These are phyloP conservation scores for Ailuropoda melanoleuca DNA, from an alignment of 2,113 vertebrate genomes.

Conservation along the genomic window DNA sequence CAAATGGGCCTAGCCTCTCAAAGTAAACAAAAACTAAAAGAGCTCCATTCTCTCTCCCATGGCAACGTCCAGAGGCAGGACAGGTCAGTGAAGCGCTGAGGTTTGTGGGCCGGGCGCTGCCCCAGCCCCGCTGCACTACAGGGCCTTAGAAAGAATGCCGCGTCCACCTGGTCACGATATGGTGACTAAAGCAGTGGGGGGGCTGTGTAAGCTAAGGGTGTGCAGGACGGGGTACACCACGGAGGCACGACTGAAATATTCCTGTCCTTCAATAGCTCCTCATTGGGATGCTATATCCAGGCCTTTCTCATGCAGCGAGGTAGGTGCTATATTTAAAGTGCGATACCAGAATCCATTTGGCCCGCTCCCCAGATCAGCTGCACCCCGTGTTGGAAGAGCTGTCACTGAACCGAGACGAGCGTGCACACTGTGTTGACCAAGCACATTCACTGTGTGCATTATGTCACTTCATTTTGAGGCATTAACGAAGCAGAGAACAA, in stretches of 20 bases:
- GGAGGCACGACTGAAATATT: background rate
- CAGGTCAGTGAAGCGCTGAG: background rate
- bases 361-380: accelerated
- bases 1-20: background rate
- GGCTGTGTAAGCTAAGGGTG: background rate
- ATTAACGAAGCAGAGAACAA: background rate
- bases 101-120: background rate
- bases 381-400: background rate
- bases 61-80: background rate
- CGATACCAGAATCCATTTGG: background rate
- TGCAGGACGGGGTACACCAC: background rate
- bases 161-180: background rate
- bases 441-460: background rate
- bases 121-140: too few relatives aligned
- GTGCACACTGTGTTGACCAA: background rate
- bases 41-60: background rate
- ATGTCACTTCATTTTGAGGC: background rate
- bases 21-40: background rate
- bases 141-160: background rate
- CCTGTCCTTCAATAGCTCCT: background rate
- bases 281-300: background rate
- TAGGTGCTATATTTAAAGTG: background rate
- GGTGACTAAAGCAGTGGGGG: accelerated
- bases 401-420: background rate
- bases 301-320: background rate